Percentiles rank a stretch among this genome's conserved stretches.
These are phyloP conservation scores for Oxystoma pomonae DNA, from an alignment of 2,888 invertebrate genomes.

Conservation along the genomic window DNA sequence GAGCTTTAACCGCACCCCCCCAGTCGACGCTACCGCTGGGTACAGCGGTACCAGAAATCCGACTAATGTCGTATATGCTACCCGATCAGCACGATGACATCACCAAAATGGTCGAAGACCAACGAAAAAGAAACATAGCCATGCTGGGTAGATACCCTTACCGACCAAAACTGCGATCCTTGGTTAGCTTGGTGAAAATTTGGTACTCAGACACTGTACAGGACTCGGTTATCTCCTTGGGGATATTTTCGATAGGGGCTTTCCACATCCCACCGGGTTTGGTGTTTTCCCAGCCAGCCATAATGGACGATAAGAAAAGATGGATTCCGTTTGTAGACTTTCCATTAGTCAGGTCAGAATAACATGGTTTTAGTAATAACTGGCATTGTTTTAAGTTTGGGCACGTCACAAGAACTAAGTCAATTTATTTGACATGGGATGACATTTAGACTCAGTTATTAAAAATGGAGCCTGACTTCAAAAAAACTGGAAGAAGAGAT, in stretches of 20 bases:
- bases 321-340: conserved; percentile 48
- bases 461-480: too few species aligned
- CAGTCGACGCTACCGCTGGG: conserved; percentile 52
- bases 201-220: conserved; percentile 48
- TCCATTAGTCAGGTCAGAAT: conserved; percentile 28
- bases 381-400: too few species aligned
- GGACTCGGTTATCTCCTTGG: conserved; percentile 51
- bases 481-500: too few species aligned
- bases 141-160: conserved; percentile 23
- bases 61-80: conserved; percentile 50
- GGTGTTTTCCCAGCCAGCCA: conserved; percentile 56
- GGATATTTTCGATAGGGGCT: conserved; percentile 51
- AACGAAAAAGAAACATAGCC: conserved; percentile 29
- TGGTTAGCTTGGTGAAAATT: conserved; percentile 49
- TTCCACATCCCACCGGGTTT: conserved; percentile 36
- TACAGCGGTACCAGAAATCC: conserved; percentile 50
- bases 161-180: conserved; percentile 44
- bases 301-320: conserved; percentile 44
- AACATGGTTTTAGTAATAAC: too few species aligned
- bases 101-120: conserved; percentile 38
- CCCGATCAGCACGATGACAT: conserved; percentile 40
- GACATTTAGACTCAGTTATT: too few species aligned
- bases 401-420: too few species aligned
- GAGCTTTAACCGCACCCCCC: conserved; percentile 48
- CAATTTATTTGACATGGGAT: too few species aligned